These are phyloP conservation scores for Ostrea edulis DNA, from an alignment of 1,140 invertebrate genomes.

Conservation along the genomic window DNA sequence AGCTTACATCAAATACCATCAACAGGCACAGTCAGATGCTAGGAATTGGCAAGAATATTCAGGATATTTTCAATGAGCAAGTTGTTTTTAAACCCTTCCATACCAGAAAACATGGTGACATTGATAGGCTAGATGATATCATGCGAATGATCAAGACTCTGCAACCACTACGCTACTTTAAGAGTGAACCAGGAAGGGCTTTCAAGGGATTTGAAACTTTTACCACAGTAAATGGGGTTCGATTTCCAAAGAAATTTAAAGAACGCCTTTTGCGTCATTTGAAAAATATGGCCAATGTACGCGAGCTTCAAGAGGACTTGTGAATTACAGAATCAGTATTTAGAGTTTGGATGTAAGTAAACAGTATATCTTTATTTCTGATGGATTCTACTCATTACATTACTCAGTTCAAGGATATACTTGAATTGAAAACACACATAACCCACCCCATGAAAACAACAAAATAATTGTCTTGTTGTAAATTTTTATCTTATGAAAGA, in stretches of 20 bases:
- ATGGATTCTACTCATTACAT: too few relatives aligned
- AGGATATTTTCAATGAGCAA: neutral
- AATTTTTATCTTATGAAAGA: too few relatives aligned
- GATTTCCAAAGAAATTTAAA: slow-evolving; percentile 12
- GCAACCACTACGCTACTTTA: too few relatives aligned
- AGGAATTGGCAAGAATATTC: slow-evolving; percentile 3
- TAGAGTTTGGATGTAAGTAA: too few relatives aligned
- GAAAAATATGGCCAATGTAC: neutral
- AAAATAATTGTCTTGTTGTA: too few relatives aligned
- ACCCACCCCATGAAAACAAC: too few relatives aligned
- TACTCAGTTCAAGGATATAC: too few relatives aligned
- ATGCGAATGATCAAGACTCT: neutral
- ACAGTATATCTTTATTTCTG: too few relatives aligned
- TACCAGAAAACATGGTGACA: neutral
- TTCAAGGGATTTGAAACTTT: neutral
- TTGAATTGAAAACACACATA: too few relatives aligned
- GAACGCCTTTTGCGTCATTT: neutral
- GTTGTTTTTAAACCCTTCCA: neutral
- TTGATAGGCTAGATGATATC: neutral
- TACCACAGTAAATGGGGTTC: neutral
- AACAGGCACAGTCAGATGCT: slow-evolving; percentile 43
- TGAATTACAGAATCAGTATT: too few relatives aligned
- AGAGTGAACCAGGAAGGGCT: too few relatives aligned
- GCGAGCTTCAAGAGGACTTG: neutral
- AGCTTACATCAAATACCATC: slow-evolving; percentile 41